Evolutionary conservation across 2,113 vertebrate genomes (phyloP).

Genomic region (Heliornis fulica): DNA sequence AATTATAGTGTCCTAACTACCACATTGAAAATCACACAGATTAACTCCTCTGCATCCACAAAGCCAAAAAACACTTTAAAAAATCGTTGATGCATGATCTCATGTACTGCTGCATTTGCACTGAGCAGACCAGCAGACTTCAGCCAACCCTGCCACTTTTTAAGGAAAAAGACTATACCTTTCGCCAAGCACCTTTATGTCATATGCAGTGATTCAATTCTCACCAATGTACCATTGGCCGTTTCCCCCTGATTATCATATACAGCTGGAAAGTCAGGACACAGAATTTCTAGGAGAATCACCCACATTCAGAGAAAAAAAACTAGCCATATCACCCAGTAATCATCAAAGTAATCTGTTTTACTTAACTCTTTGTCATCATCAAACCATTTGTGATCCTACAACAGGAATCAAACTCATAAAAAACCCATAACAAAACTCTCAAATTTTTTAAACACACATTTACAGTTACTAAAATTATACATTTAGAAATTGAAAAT

Average conservation of each 20-base stretch:
- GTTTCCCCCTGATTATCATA: background rate
- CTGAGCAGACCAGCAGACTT: background rate
- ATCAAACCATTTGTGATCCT: background rate
- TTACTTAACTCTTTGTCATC: background rate
- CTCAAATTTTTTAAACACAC: background rate
- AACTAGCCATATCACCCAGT: background rate
- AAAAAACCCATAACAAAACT: background rate
- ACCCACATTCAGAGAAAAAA: background rate
- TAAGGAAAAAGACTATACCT: background rate
- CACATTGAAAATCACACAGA: background rate
- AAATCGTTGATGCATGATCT: background rate
- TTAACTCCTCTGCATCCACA: background rate
- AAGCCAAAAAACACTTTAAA: background rate
- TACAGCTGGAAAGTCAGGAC: background rate
- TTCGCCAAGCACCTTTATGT: background rate
- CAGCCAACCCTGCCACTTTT: background rate
- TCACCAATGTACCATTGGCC: background rate
- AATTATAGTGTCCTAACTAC: background rate
- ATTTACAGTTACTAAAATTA: background rate
- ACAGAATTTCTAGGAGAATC: background rate
- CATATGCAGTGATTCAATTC: accelerated
- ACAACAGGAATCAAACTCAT: background rate
- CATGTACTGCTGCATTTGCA: background rate
- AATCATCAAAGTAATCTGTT: background rate
- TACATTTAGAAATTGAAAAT: background rate